Evolutionary conservation across 2,888 invertebrate genomes (phyloP), one percentile per base, ranked within the genome.

Genomic region (Ectropis crepuscularia): DNA sequence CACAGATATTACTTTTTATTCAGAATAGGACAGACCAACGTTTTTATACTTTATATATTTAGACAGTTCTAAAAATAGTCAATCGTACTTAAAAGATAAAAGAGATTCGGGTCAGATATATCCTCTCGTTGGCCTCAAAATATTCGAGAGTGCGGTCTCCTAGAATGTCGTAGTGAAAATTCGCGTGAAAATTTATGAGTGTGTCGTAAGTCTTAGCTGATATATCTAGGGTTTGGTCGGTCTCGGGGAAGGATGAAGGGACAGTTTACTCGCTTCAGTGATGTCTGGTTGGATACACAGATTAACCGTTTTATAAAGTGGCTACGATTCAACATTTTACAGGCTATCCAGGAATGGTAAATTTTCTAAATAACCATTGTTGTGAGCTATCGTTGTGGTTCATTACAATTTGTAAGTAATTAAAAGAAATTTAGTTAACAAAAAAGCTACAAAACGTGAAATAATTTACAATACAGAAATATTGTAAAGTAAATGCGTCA

Each of bases 131-230:
- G 79, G 72, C 58, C 69, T 72, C 74, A 79, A 81, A 83, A 81
- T 81, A 79, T 81, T 79, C 73, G 62, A 68, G 54, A 55, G 67
- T 62, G 72, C 64, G 73, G 73, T 71, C 71, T 72, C 69, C 65
- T 51, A 69, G 60, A 76, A 74, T 66, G 73, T 71, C 71, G 71
- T 67, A 70, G 80, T 81, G 85, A 80, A 83, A 83, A 87, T 77
- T 83, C 80, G 81, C 79, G 83, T 83, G 82, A 85, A 85, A 85
- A 87, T 88, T 82, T 87, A 87, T 82, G 86, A 78, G 74, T 73
- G 70, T 76, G 80, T 83, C 84, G 80, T 85, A 79, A 77, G 77
- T 83, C 84, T 82, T 80, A 68, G 72, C 70, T 64, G 78, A 79
- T 82, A 85, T 81, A 79, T 77, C 79, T 75, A 74, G 72, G 70